Conservation (phyloP, 2,797 vertebrate genomes). For the Periparus ater region DNA sequence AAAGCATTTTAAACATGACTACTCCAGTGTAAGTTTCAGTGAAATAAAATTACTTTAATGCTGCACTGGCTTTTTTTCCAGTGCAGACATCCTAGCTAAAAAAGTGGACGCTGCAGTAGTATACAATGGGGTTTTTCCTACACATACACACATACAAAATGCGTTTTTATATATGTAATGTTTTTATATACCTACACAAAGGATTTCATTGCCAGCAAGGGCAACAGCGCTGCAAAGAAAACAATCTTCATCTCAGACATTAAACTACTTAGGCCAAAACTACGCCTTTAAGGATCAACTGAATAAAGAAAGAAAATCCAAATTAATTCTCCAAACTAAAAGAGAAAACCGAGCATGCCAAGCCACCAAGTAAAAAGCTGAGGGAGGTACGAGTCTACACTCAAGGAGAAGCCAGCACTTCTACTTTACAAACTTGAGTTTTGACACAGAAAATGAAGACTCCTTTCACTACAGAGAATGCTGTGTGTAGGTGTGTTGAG, state of each 20-base stretch:
- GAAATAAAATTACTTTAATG: neutral
- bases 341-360: neutral
- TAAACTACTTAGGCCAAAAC: neutral
- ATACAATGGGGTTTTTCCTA: neutral
- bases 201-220: neutral
- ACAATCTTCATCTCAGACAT: neutral
- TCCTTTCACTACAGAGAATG: neutral
- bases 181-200: neutral
- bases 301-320: neutral
- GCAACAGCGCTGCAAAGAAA: neutral
- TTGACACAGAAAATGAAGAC: neutral
- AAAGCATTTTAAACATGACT: neutral
- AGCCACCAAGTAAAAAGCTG: neutral
- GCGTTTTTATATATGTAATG: neutral
- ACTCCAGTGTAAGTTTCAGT: neutral
- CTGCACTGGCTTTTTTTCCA: neutral
- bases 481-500: neutral
- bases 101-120: neutral
- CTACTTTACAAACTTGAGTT: neutral
- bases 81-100: neutral
- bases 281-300: neutral
- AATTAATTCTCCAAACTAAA: neutral
- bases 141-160: neutral
- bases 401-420: neutral
- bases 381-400: neutral